Evolutionary conservation across 2,113 vertebrate species (phyloP).

Genomic region (Planiliza haematocheilus): DNA sequence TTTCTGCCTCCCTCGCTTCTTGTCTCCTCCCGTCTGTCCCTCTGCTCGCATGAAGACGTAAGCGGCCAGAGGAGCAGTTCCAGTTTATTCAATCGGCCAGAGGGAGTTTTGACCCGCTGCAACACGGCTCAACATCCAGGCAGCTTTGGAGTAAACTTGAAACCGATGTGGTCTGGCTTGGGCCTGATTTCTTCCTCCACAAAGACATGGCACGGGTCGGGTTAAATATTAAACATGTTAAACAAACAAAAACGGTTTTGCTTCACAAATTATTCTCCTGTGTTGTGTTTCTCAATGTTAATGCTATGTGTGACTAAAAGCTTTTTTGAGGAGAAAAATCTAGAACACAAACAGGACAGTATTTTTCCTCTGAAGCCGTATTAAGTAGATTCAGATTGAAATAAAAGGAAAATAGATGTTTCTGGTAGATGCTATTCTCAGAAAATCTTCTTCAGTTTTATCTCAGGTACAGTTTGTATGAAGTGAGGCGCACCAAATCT

Average conservation of each 20-base stretch:
- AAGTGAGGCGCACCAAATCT: not conserved
- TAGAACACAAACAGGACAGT: not conserved
- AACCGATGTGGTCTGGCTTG: not conserved
- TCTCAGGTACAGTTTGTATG: constrained; percentile 20
- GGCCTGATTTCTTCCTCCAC: not conserved
- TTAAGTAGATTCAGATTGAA: not conserved
- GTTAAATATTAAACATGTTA: constrained; percentile 13
- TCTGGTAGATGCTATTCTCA: not conserved
- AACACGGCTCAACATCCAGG: constrained; percentile 13
- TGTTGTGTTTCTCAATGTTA: no score
- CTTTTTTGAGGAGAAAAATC: not conserved
- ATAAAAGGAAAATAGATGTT: not conserved
- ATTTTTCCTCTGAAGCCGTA: not conserved
- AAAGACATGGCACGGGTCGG: not conserved
- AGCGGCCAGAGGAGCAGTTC: constrained; percentile 37
- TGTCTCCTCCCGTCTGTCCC: constrained; percentile 48
- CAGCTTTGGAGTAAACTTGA: constrained; percentile 15
- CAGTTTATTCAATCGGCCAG: constrained; percentile 36
- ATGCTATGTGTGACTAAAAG: not conserved
- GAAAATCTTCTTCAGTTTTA: not conserved
- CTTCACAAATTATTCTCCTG: not conserved
- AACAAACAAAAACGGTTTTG: not conserved
- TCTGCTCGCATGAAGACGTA: constrained; percentile 43
- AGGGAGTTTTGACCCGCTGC: constrained; percentile 21
- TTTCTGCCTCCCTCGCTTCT: constrained; percentile 46